Percentiles rank a stretch among this genome's conserved stretches.
phyloP scores from a whole-genome alignment of 1,140 invertebrate species.

The Neelides sp. region DNA sequence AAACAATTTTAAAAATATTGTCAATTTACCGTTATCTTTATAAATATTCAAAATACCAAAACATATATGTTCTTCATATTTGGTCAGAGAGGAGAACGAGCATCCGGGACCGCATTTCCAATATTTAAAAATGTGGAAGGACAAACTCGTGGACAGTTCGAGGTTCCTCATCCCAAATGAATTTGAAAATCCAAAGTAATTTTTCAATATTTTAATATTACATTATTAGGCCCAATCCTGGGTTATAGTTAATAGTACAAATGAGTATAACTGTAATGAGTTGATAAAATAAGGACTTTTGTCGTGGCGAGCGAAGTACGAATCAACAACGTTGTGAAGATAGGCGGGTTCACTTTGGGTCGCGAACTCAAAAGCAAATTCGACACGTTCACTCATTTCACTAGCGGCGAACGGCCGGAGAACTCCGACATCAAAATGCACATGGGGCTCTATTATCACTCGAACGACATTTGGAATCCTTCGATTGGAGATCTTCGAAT shows the following conservation, averaged over 20 bases:
- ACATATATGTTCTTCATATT: no score
- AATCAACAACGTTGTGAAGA: slow-evolving; percentile 42
- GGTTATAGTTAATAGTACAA: no score
- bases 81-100: no score
- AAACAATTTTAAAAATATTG: no score
- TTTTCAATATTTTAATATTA: no score
- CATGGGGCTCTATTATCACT: slow-evolving; percentile 70
- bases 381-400: slow-evolving; percentile 59
- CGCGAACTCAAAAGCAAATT: slow-evolving; percentile 59
- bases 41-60: no score
- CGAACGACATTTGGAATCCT: slow-evolving; percentile 66
- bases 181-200: slow-evolving; percentile 60
- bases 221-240: no score
- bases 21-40: no score
- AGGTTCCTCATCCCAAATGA: slow-evolving; percentile 56
- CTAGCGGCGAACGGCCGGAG: slow-evolving; percentile 68
- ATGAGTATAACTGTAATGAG: neutral
- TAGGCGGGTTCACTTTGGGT: slow-evolving; percentile 44
- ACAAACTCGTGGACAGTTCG: slow-evolving; percentile 62
- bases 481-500: slow-evolving; percentile 68
- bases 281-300: slow-evolving; percentile 41
- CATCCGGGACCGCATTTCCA: no score
- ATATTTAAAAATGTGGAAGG: slow-evolving; percentile 66
- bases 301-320: slow-evolving; percentile 39
- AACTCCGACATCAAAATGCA: slow-evolving; percentile 67